Conservation (phyloP, 1,140 invertebrate species). For the Tetranychus urticae region DNA sequence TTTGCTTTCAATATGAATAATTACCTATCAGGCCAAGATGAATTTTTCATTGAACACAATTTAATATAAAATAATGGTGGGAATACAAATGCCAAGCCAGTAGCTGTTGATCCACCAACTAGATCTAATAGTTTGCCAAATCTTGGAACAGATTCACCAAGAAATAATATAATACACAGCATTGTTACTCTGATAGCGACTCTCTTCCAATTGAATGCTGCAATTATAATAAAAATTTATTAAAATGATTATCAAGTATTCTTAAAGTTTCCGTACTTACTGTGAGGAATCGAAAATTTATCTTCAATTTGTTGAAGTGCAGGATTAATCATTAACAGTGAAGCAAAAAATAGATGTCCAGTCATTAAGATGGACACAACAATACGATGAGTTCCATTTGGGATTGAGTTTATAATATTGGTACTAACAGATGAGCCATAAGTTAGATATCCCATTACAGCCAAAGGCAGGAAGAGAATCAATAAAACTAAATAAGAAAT, state of each 20-base stretch:
- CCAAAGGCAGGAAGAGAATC: conserved; percentile 30
- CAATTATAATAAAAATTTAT: conserved; percentile 18
- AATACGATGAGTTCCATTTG: conserved; percentile 23
- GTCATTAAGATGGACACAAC: conserved; percentile 33
- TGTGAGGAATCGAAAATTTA: conserved; percentile 32
- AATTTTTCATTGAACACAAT: conserved; percentile 18
- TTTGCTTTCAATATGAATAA: not conserved
- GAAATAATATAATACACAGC: conserved; percentile 40
- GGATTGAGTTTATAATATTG: conserved; percentile 29
- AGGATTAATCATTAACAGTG: conserved; percentile 38
- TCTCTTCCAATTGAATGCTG: conserved; percentile 52
- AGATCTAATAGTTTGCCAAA: conserved; percentile 73
- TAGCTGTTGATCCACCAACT: conserved; percentile 57
- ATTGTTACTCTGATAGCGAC: conserved; percentile 42
- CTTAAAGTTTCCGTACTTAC: conserved; percentile 22
- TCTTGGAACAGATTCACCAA: conserved; percentile 54
- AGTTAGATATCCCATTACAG: conserved; percentile 30
- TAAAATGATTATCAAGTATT: too few species aligned
- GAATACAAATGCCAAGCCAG: conserved; percentile 54
- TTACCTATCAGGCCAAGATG: conserved; percentile 10
- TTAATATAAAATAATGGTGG: conserved; percentile 56
- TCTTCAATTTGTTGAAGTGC: conserved; percentile 42
- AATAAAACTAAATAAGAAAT: conserved; percentile 25
- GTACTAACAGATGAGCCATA: conserved; percentile 29
- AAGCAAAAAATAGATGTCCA: conserved; percentile 33